Percentiles rank a stretch among this genome's conserved stretches.
These are phyloP conservation scores for Masnerella sp. DNA, from an alignment of 2,888 invertebrate species.

Conservation along the genomic window DNA sequence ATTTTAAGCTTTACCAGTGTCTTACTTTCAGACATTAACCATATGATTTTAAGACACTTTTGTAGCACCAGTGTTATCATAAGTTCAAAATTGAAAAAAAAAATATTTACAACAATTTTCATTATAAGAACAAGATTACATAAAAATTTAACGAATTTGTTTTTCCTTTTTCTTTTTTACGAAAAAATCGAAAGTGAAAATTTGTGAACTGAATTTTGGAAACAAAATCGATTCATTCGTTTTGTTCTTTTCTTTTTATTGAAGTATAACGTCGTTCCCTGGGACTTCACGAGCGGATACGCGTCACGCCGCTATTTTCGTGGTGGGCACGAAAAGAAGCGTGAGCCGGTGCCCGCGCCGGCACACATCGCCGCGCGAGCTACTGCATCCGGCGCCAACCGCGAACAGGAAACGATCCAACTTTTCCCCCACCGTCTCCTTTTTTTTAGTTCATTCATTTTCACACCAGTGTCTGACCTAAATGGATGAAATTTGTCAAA, in stretches of 20 bases:
- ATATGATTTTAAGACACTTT: no score
- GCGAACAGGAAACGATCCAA: slow-evolving; percentile 66
- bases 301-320: slow-evolving; percentile 56
- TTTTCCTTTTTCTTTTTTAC: no score
- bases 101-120: no score
- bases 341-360: slow-evolving; percentile 26
- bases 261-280: slow-evolving; percentile 21
- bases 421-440: slow-evolving; percentile 12
- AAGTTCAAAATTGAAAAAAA: no score
- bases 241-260: slow-evolving; percentile 30
- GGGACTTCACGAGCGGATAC: slow-evolving; percentile 41
- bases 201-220: no score
- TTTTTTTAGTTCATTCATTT: not conserved
- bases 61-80: no score
- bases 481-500: not conserved
- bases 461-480: not conserved
- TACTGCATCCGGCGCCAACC: slow-evolving; percentile 67
- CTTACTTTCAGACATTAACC: no score
- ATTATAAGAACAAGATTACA: no score
- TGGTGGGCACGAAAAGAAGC: slow-evolving; percentile 41
- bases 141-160: no score
- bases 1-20: no score
- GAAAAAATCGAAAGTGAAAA: no score
- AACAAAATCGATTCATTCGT: slow-evolving; percentile 28
- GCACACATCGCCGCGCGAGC: slow-evolving; percentile 19